Conservation (phyloP, 2,797 vertebrate genomes). For the Pseudotriccus pelzelni region DNA sequence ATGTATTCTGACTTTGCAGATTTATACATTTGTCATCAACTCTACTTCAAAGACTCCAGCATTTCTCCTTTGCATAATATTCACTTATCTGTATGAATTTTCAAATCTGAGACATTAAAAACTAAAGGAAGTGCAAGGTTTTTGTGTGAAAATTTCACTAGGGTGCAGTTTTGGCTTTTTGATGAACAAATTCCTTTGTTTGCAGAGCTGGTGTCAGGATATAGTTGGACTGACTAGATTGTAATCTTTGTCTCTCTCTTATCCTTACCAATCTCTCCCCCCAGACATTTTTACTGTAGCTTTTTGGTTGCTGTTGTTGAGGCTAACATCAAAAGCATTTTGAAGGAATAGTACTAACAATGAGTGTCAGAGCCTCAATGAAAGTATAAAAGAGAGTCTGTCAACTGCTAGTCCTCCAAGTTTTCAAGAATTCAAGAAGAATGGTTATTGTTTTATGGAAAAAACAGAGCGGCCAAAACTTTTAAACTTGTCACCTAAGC, state of each 20-base stretch:
- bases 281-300: neutral
- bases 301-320: neutral
- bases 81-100: neutral
- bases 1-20: neutral
- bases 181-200: neutral
- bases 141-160: neutral
- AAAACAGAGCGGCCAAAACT: neutral
- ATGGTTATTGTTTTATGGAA: neutral
- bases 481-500: neutral
- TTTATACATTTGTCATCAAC: neutral
- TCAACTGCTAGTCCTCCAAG: neutral
- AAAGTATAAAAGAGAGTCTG: neutral
- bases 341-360: neutral
- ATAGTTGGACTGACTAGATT: neutral
- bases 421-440: neutral
- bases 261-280: neutral
- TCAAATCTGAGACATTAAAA: neutral
- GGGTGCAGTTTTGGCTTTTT: neutral
- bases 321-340: neutral
- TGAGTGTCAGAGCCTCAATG: neutral
- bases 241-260: neutral
- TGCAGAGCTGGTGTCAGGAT: neutral
- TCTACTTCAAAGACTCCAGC: neutral
- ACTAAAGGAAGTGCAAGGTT: neutral
- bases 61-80: neutral